Percentiles rank a stretch among this genome's conserved stretches.
phyloP scores from a whole-genome alignment of 1,140 invertebrate genomes.

The Coptotermes formosanus region DNA sequence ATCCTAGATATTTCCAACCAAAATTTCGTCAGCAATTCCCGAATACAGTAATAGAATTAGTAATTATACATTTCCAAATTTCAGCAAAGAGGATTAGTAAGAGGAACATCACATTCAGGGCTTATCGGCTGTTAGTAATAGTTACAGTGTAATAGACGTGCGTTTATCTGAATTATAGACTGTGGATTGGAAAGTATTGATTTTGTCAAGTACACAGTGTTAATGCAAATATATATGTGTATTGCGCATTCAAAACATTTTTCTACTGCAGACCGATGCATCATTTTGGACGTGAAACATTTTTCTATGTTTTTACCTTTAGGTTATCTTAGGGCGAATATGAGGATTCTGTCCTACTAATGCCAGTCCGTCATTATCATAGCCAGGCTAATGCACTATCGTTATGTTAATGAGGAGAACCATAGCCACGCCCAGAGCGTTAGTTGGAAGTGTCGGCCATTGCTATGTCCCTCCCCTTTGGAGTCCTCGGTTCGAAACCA shows the following conservation, averaged over 20 bases:
- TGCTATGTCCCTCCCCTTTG: constrained; percentile 8
- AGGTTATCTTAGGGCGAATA: too few relatives aligned
- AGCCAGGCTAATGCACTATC: background rate
- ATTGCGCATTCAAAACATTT: background rate
- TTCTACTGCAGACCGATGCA: background rate
- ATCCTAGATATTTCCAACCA: too few relatives aligned
- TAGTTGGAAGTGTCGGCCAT: background rate
- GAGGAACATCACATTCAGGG: background rate
- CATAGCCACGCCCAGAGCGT: background rate
- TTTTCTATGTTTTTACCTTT: too few relatives aligned
- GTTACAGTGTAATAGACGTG: background rate
- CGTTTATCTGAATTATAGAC: background rate
- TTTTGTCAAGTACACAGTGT: background rate
- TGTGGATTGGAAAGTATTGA: constrained; percentile 3
- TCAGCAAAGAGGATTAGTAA: background rate
- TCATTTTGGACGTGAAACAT: background rate
- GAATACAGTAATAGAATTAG: too few relatives aligned
- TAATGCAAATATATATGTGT: background rate
- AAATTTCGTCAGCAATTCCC: too few relatives aligned
- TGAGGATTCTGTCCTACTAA: too few relatives aligned
- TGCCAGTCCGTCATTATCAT: too few relatives aligned
- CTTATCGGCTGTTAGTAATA: background rate
- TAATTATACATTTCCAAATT: background rate
- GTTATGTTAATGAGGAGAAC: background rate
- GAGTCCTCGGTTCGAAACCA: background rate